Evolutionary conservation across 1,140 invertebrate genomes (phyloP), one percentile per base, ranked within the genome.

Genomic region (Paralvinella palmiformis): DNA sequence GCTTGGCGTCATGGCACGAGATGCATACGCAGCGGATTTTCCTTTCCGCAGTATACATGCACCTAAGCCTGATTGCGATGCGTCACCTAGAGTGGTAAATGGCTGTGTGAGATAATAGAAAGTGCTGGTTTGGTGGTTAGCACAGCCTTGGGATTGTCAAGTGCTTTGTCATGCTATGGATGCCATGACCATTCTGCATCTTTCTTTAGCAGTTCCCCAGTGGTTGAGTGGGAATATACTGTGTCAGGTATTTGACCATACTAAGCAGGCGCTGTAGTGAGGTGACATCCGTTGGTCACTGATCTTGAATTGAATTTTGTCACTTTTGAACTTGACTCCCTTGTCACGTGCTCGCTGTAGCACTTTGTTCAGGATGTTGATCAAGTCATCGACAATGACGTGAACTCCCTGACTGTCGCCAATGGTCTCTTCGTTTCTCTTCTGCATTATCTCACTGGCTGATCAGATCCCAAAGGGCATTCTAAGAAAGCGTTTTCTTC

Each of bases 21-120:
- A 83, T 4, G 79, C 79, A 65, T 73, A 84, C 10, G 77, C 74
- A 2, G 84, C 71, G 0, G 76, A 76, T 69, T 71, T 71, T 76
- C 75, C 20, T 58, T 82, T 71, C 66, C 85, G 82, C 37, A 41
- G 37, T n/a, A 41, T 10, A n/a, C 10, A 10, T n/a, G 37, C 37
- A 10, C 37, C n/a, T 10, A 41, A n/a, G 37, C 37, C 37, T 41
- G 10, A 10, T n/a, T 41, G 10, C 37, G 10, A 41, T 10, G 4
- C 80, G 48, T 0, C 83, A 32, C 6, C 78, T 73, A 73, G 67
- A n/a, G 75, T 27, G 1, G 67, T 62, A 50, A 71, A 37, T 32
- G 60, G 27, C 27, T 69, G 63, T 17, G 63, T 56, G 2, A 55
- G 53, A 33, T 75, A 67, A 50, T 68, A 76, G 33, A 65, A 75